A percentile compares a stretch with the other conserved stretches of the same genome.
phyloP scores from a whole-genome alignment of 2,888 invertebrate species.

The Carpatolechia fugitivella region DNA sequence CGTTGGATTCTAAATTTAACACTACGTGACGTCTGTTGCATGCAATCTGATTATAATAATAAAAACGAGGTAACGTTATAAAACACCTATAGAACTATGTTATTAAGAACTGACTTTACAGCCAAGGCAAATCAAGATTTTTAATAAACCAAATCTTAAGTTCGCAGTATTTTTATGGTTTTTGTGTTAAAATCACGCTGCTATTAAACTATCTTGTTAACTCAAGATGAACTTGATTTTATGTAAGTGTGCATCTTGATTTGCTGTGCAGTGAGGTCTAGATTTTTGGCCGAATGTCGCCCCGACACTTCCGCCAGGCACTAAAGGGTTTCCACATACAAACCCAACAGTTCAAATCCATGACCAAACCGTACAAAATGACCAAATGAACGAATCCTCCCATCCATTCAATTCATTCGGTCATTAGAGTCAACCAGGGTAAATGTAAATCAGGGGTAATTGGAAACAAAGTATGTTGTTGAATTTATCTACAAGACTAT shows the following conservation, averaged over 20 bases:
- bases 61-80: neutral
- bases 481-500: too few species aligned
- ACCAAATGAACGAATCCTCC: neutral
- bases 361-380: neutral
- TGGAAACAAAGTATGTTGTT: neutral
- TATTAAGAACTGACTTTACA: neutral
- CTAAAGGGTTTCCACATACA: slow-evolving; percentile 3
- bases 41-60: neutral
- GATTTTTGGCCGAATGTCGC: slow-evolving; percentile 1
- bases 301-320: slow-evolving; percentile 2
- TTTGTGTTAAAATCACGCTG: too few species aligned
- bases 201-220: too few species aligned
- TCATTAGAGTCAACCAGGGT: neutral
- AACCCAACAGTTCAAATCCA: neutral
- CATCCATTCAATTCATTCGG: neutral
- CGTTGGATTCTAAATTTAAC: neutral
- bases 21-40: neutral
- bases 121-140: neutral
- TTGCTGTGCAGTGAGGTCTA: neutral
- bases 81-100: neutral
- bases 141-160: neutral
- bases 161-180: too few species aligned
- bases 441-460: neutral
- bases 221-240: too few species aligned
- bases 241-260: too few species aligned